A percentile compares a stretch with the other conserved stretches of the same genome.
These are phyloP conservation scores for Maccullochella peelii DNA, from an alignment of 2,113 vertebrate genomes.

Conservation along the genomic window DNA sequence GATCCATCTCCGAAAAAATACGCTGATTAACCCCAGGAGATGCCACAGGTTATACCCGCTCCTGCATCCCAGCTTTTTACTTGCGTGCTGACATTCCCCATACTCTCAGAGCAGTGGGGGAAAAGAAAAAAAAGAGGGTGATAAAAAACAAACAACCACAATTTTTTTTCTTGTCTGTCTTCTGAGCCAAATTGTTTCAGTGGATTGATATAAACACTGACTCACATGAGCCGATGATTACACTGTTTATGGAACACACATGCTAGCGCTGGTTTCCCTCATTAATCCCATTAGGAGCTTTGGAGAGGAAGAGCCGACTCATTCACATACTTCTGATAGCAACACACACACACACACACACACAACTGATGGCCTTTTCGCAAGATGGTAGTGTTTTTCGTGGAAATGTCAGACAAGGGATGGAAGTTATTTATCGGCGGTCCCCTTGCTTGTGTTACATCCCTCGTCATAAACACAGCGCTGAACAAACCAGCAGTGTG, in stretches of 20 bases:
- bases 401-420: conserved; percentile 45
- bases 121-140: conserved; percentile 14
- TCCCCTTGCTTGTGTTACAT: conserved; percentile 41
- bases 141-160: conserved; percentile 73
- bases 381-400: conserved; percentile 59
- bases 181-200: conserved; percentile 73
- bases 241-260: conserved; percentile 81
- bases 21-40: conserved; percentile 84
- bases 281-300: conserved; percentile 82
- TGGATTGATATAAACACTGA: conserved; percentile 80
- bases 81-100: conserved; percentile 53
- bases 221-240: conserved; percentile 79
- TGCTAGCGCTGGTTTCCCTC: conserved; percentile 73
- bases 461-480: conserved; percentile 49
- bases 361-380: conserved; percentile 41
- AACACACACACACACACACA: conserved; percentile 31
- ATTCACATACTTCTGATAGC: conserved; percentile 59
- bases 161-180: conserved; percentile 52
- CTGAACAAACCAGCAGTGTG: conserved; percentile 39
- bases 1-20: conserved; percentile 72
- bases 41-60: conserved; percentile 33
- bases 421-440: conserved; percentile 51
- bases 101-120: conserved; percentile 31
- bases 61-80: conserved; percentile 34
- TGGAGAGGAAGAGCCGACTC: conserved; percentile 53